Conservation (phyloP, 2,113 vertebrate species). For the Coptodon bakossiorum region DNA sequence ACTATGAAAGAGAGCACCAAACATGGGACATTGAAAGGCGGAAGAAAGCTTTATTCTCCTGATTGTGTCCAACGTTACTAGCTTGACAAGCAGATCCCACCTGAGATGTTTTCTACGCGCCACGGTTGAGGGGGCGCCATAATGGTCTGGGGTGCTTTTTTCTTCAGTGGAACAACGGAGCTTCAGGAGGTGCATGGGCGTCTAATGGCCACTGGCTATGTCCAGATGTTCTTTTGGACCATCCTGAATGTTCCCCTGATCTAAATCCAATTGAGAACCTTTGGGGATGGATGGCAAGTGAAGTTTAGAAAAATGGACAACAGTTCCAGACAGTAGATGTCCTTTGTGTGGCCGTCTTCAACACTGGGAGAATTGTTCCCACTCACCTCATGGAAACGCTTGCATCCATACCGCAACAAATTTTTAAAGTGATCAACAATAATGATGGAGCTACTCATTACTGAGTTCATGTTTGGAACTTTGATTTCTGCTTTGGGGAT, state of each 20-base stretch:
- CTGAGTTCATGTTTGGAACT: neutral
- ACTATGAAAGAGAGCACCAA: neutral
- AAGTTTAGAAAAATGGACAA: neutral
- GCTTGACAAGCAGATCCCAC: neutral
- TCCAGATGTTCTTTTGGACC: no score
- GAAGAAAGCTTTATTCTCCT: neutral
- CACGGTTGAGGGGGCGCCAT: neutral
- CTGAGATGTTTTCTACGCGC: neutral
- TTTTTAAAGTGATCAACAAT: neutral
- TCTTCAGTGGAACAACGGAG: no score
- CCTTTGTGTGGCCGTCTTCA: neutral
- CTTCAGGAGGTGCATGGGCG: no score
- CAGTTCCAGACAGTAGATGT: neutral
- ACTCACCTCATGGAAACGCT: neutral
- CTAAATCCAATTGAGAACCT: no score
- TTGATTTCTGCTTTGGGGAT: neutral
- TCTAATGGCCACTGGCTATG: no score
- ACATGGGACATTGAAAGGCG: fast-evolving
- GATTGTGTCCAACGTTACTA: neutral
- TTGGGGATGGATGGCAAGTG: neutral
- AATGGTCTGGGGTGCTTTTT: neutral
- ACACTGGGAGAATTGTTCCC: neutral
- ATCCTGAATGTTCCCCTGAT: no score
- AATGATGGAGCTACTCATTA: neutral
- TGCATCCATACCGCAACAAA: neutral